Evolutionary conservation across 2,888 invertebrate genomes (phyloP), one percentile per base, ranked within the genome.

Genomic region (Synergus itoensis): DNA sequence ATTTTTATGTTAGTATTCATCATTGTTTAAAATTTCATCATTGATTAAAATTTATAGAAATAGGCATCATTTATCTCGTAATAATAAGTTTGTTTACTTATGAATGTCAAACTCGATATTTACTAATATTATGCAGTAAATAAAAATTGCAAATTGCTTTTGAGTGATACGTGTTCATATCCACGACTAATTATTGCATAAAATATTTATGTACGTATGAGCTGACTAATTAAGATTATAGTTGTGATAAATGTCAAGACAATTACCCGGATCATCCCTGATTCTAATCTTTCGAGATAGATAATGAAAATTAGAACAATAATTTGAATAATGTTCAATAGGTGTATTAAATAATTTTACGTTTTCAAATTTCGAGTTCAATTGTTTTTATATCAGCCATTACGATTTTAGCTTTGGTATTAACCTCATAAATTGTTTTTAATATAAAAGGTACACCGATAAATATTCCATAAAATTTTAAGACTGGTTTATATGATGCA

Each of bases 401-500:
- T 18, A 12, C 1, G 11, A 45, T 65, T 21, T 40, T 45, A 3
- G 41, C 4, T 77, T 45, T 9, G 21, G 18, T 60, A 21, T n/a
- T 9, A 60, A 60, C 11, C 0, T n/a, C 60, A 60, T 60, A 60
- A 60, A 16, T 36, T 3, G 11, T 36, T 36, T 64, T 40, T 40
- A 64, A 40, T 40, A 40, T 36, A 36, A 28, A n/a, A 16, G 9
- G 8, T 65, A 41, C 40, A 41, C 18, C 12, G 4, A 40, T 0
- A 41, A 41, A 40, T 40, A 18, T 43, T 40, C 12, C 65, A 65
- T 65, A 18, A 41, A 65, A 65, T 65, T 65, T 65, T 18, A 65
- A 18, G 16, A 18, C 41, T 18, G 41, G 41, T 41, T 65, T 41
- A 65, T 40, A 18, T 43, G n/a, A 65, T 41, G 64, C n/a, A 43